These are phyloP conservation scores for Pterobdella sp. DNA, from an alignment of 2,888 invertebrate genomes.

Conservation along the genomic window DNA sequence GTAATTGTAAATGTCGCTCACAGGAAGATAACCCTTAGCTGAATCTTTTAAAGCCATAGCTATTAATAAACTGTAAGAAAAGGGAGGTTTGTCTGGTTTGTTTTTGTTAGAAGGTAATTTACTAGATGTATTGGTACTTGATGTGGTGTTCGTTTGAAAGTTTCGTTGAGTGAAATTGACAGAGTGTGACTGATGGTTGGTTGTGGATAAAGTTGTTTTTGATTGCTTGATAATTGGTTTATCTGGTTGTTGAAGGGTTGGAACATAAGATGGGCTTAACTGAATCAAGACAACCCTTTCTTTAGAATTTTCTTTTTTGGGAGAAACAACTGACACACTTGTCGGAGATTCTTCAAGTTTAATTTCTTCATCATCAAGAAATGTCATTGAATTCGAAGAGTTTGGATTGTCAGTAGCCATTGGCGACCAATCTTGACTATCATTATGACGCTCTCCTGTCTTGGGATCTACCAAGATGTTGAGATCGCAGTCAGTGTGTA, in stretches of 20 bases:
- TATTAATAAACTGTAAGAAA: slow-evolving; percentile 93
- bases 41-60: slow-evolving; percentile 96
- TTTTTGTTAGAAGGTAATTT: background rate
- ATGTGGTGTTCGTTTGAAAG: background rate
- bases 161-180: background rate
- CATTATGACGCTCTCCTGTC: slow-evolving; percentile 70
- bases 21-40: slow-evolving; percentile 82
- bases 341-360: slow-evolving; percentile 1
- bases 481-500: slow-evolving; percentile 33
- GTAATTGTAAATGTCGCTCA: slow-evolving; percentile 95
- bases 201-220: background rate
- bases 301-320: background rate
- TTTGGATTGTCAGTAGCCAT: background rate
- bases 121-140: background rate
- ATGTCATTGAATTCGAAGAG: background rate
- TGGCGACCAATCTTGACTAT: background rate
- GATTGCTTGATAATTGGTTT: background rate
- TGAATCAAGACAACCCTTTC: slow-evolving; percentile 3
- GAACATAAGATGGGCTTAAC: background rate
- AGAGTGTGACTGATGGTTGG: background rate
- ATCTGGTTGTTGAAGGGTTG: background rate
- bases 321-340: background rate
- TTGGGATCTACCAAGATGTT: slow-evolving; percentile 71
- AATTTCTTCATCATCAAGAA: background rate
- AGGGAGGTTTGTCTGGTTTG: slow-evolving; percentile 70